Base-by-base conservation (phyloP, 2,113 vertebrate genomes). In the Misgurnus mizolepis region DNA sequence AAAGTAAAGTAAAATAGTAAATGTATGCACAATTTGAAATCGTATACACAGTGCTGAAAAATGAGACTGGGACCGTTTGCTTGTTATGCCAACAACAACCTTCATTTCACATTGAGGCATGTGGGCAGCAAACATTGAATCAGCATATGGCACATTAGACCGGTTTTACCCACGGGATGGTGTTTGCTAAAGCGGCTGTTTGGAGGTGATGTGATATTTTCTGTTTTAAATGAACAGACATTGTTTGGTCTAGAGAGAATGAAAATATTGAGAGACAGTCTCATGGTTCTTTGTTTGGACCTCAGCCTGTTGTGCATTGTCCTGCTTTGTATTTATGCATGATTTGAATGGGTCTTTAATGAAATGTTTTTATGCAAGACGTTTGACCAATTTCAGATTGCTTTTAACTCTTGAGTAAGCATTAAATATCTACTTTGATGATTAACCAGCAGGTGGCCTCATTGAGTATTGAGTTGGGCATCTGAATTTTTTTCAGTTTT, bases 71-170 rank as follows among this genome's bases (percentile, higher is more conserved):
- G 15, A 5, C 14, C 6, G 7, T 11, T 14, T 60, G 70, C 60
- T 45, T 22, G 10, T 73, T 60, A 27, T 60, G 67, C 47, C 67
- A 69, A 8, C 67, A 27, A 74, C 53, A 72, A 58, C 69, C 69
- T 72, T 40, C 56, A 39, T 58, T 56, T 65, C 14, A 61, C 39
- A 64, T 17, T 50, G 56, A 55, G 49, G 12, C n/a, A 4, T 67
- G 3, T 40, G 34, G 43, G 47, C 40, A 40, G 67, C 64, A 79
- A 75, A 67, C 55, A 22, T 34, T 43, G 53, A 72, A 58, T 72
- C 69, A 40, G 49, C 68, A 70, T 15, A n/a, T 15, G 49, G 15
- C 68, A 70, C 68, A 41, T 58, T 50, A 18, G 34, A 72, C 69
- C 11, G 53, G 53, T 72, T 49, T 68, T 27, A 49, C 43, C 43